A percentile compares a stretch with the other conserved stretches of the same genome.
Conservation (phyloP, 2,113 vertebrate species). For the Sinosuthora webbiana region DNA sequence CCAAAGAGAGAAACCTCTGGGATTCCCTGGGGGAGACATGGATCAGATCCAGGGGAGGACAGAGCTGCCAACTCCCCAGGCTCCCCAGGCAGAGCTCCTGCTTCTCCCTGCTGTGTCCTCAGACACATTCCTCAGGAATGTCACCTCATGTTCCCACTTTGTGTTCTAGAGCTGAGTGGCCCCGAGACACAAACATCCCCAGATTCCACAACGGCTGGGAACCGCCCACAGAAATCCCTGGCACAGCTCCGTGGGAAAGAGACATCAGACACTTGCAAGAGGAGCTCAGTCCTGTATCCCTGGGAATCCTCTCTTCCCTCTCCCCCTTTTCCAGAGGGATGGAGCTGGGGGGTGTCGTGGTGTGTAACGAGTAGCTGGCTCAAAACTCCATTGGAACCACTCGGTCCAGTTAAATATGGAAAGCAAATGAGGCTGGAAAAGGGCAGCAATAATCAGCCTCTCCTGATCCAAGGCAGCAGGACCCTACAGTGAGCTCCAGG, state of each 20-base stretch:
- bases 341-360: not conserved
- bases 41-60: constrained; percentile 85
- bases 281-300: not conserved
- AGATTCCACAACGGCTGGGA: not conserved
- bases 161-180: not conserved
- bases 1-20: constrained; percentile 85
- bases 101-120: not conserved
- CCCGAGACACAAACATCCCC: not conserved
- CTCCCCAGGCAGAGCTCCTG: not conserved
- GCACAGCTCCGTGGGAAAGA: not conserved
- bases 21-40: constrained; percentile 86
- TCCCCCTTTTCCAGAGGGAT: not conserved
- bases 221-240: not conserved
- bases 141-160: not conserved
- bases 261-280: not conserved
- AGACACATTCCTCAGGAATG: not conserved
- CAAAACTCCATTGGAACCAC: not conserved
- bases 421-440: not conserved
- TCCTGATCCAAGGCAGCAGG: not conserved
- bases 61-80: not conserved
- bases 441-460: not conserved
- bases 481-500: not conserved
- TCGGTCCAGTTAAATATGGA: not conserved
- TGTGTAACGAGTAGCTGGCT: not conserved
- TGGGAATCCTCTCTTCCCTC: not conserved